These are phyloP conservation scores for Panzeria rudis DNA, from an alignment of 2,888 invertebrate species.

Conservation along the genomic window DNA sequence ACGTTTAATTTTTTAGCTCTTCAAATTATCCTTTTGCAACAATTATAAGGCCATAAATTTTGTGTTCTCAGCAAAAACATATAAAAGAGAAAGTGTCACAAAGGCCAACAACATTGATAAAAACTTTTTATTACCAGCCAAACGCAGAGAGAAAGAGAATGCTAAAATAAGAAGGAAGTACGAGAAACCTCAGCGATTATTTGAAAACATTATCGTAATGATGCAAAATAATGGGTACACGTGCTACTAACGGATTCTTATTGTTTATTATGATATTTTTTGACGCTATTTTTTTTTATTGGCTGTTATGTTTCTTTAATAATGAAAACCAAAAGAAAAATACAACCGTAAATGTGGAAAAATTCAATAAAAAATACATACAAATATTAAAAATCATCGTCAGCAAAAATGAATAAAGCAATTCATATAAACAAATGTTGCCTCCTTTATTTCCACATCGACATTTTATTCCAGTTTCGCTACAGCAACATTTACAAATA, in stretches of 20 bases:
- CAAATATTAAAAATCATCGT: no score
- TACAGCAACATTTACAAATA: neutral
- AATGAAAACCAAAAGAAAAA: slow-evolving; percentile 30
- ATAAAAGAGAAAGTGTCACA: slow-evolving; percentile 71
- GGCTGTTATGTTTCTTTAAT: neutral
- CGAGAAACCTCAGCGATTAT: slow-evolving; percentile 20
- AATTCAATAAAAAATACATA: slow-evolving; percentile 14
- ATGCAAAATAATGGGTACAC: slow-evolving; percentile 57
- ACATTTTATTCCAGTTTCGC: slow-evolving; percentile 32
- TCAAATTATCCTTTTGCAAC: slow-evolving; percentile 56
- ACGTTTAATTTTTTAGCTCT: no score
- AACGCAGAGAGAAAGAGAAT: slow-evolving; percentile 29
- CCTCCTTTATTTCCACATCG: slow-evolving; percentile 40
- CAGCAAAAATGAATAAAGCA: slow-evolving; percentile 5
- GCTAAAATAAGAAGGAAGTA: slow-evolving; percentile 19
- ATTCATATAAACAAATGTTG: slow-evolving; percentile 3
- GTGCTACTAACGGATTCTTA: slow-evolving; percentile 60
- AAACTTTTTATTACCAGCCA: slow-evolving; percentile 58
- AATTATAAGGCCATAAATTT: slow-evolving; percentile 68
- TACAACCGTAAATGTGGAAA: neutral
- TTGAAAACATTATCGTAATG: slow-evolving; percentile 31
- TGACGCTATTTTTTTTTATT: neutral
- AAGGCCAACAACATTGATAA: slow-evolving; percentile 44
- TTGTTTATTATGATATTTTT: neutral
- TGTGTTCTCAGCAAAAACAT: slow-evolving; percentile 61